Evolutionary conservation across 2,888 invertebrate species (phyloP).

Genomic region (Stramonita haemastoma): DNA sequence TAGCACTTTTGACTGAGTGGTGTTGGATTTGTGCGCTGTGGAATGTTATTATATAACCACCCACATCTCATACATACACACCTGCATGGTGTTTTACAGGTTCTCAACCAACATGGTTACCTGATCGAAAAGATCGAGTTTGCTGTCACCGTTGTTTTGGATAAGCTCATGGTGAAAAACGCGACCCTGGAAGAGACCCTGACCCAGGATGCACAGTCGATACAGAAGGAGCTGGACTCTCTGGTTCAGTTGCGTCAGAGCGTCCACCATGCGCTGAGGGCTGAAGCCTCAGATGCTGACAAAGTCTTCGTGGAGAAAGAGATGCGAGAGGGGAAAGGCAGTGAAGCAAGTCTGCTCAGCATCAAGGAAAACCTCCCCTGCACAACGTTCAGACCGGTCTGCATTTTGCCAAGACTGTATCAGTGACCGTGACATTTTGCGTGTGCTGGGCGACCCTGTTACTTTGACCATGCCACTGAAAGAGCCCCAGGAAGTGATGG

Average conservation of each 20-base stretch:
- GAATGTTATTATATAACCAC: too few species aligned
- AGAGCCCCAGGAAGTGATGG: not conserved
- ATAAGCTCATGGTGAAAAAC: too few species aligned
- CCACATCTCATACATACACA: too few species aligned
- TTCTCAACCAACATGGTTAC: too few species aligned
- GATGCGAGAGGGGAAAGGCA: constrained; percentile 1
- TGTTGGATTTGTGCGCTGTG: too few species aligned
- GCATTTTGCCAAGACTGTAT: not conserved
- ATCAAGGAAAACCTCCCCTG: not conserved
- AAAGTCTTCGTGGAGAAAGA: constrained; percentile 8
- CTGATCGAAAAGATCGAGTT: too few species aligned
- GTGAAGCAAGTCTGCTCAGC: not conserved
- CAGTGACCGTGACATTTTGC: not conserved
- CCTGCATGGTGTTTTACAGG: too few species aligned
- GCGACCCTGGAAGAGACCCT: not conserved
- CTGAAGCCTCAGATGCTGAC: not conserved
- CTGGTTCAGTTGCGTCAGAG: not conserved
- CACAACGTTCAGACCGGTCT: not conserved
- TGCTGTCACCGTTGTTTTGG: too few species aligned
- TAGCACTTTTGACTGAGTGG: too few species aligned
- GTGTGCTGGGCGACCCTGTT: not conserved
- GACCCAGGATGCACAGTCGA: not conserved
- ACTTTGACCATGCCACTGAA: not conserved
- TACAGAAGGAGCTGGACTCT: not conserved
- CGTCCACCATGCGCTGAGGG: not conserved